Evolutionary conservation across 2,888 invertebrate genomes (phyloP).

Genomic region (Plagodis pulveraria): DNA sequence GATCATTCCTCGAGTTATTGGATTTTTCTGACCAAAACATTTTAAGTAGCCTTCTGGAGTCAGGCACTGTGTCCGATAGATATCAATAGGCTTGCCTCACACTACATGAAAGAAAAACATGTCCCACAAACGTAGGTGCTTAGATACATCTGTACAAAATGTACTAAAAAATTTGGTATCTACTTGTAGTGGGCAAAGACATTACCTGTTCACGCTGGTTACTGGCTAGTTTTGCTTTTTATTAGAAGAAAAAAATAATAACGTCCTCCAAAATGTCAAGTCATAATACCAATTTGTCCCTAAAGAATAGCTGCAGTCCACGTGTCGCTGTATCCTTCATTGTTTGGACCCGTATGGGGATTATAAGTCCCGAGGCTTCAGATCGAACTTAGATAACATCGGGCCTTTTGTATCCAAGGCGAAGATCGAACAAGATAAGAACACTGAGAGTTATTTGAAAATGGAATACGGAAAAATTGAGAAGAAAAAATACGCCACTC

Average conservation of each 20-base stretch:
- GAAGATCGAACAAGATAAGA: slow-evolving; percentile 66
- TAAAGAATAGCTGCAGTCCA: slow-evolving; percentile 57
- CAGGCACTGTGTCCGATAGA: no score
- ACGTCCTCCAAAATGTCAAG: slow-evolving; percentile 42
- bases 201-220: no score
- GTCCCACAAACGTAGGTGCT: no score
- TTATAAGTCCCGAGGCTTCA: slow-evolving; percentile 48
- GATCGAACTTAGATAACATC: slow-evolving; percentile 65
- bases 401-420: slow-evolving; percentile 50
- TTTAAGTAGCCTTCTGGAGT: no score
- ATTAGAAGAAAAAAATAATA: slow-evolving; percentile 30
- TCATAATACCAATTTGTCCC: slow-evolving; percentile 71
- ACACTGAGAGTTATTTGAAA: slow-evolving; percentile 57
- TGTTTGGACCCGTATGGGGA: slow-evolving; percentile 65
- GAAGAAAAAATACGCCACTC: slow-evolving; percentile 39
- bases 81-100: no score
- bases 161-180: no score
- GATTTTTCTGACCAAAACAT: no score
- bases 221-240: not conserved
- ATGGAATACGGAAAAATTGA: slow-evolving; percentile 55
- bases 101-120: no score
- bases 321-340: slow-evolving; percentile 65
- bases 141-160: no score
- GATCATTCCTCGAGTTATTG: no score
- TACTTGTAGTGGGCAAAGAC: no score